Percentiles rank a stretch among this genome's conserved stretches.
phyloP scores from a whole-genome alignment of 2,888 invertebrate genomes.

The Leuctra nigra region DNA sequence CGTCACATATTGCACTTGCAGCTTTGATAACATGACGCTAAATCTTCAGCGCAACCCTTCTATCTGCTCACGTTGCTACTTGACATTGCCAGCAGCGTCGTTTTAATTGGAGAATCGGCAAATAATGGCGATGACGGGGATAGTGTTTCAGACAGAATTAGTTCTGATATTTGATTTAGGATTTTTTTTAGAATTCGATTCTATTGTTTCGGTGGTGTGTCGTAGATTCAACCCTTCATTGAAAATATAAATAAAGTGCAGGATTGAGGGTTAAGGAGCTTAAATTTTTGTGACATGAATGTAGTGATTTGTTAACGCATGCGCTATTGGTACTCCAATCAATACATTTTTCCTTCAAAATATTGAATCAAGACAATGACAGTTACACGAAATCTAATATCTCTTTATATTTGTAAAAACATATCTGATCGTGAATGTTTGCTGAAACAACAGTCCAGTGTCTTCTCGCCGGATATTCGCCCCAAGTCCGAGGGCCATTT shows the following conservation, averaged over 20 bases:
- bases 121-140: not conserved
- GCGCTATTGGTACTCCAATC: too few species aligned
- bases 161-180: not conserved
- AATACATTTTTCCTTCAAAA: too few species aligned
- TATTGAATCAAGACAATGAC: too few species aligned
- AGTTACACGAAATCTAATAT: too few species aligned
- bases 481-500: slow-evolving; percentile 3
- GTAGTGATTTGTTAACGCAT: too few species aligned
- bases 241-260: too few species aligned
- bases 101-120: slow-evolving; percentile 1
- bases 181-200: not conserved
- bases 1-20: slow-evolving; percentile 22
- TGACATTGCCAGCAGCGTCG: slow-evolving; percentile 1
- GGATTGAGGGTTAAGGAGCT: too few species aligned
- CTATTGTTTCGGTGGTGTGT: too few species aligned
- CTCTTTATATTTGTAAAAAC: too few species aligned
- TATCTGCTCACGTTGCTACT: not conserved
- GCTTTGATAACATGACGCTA: slow-evolving; percentile 8
- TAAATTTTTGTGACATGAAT: too few species aligned
- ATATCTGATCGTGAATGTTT: too few species aligned
- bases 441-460: not conserved
- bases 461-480: slow-evolving; percentile 2
- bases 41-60: slow-evolving; percentile 2
- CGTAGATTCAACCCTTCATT: too few species aligned
- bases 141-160: not conserved